These are phyloP conservation scores for Campopleginae sp. DNA, from an alignment of 2,888 invertebrate species.

Conservation along the genomic window DNA sequence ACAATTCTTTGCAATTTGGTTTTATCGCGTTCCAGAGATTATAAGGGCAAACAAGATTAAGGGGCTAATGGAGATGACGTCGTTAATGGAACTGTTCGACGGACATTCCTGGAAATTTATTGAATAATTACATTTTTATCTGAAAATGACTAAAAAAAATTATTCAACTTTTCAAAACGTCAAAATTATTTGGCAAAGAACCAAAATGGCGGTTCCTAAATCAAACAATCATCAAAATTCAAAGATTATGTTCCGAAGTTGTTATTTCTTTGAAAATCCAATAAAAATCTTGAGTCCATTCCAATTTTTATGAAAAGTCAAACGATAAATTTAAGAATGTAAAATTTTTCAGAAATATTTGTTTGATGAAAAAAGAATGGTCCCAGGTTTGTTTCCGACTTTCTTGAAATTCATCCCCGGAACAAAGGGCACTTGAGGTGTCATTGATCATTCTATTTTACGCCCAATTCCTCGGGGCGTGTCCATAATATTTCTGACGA, in stretches of 20 bases:
- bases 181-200: neutral
- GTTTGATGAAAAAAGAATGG: neutral
- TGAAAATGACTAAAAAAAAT: neutral
- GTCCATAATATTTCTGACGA: neutral
- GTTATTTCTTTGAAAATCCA: neutral
- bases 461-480: slow-evolving; percentile 7
- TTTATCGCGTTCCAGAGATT: neutral
- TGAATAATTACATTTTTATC: neutral
- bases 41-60: neutral
- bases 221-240: neutral
- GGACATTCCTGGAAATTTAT: neutral
- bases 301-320: neutral
- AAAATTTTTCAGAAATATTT: no score
- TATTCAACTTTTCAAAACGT: neutral
- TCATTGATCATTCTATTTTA: slow-evolving; percentile 32
- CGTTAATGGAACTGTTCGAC: neutral
- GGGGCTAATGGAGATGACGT: neutral
- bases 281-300: neutral
- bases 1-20: neutral
- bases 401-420: neutral
- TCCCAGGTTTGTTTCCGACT: neutral
- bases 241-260: neutral
- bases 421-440: neutral
- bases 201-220: neutral
- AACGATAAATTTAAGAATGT: neutral